Evolutionary conservation across 2,113 vertebrate genomes (phyloP).

Genomic region (Archilochus colubris): DNA sequence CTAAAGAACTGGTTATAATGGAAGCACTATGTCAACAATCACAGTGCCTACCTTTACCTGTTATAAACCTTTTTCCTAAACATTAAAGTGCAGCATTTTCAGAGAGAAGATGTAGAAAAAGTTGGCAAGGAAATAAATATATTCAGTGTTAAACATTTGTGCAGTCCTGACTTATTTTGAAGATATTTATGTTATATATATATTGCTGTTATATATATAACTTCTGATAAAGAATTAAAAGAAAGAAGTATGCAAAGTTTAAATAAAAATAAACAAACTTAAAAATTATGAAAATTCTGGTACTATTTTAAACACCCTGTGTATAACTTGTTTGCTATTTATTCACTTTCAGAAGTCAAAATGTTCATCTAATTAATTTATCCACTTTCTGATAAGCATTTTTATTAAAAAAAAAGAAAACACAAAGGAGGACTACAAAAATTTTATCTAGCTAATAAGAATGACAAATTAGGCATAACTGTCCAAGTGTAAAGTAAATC

Average conservation of each 20-base stretch:
- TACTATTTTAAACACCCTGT: background rate
- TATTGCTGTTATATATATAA: background rate
- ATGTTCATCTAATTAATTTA: background rate
- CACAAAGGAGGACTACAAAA: background rate
- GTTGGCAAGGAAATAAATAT: background rate
- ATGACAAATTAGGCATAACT: background rate
- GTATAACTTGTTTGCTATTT: background rate
- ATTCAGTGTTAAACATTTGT: background rate
- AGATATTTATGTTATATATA: background rate
- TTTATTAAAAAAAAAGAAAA: background rate
- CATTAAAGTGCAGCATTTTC: background rate
- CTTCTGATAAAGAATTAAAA: background rate
- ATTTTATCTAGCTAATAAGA: constrained; percentile 1
- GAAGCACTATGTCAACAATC: background rate
- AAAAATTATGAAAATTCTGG: rapidly evolving
- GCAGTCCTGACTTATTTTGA: background rate
- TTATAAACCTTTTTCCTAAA: background rate
- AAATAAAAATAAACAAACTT: background rate
- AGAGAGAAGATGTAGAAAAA: background rate
- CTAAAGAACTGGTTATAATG: background rate
- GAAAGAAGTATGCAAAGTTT: background rate
- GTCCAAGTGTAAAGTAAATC: constrained; percentile 9
- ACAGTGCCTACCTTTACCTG: rapidly evolving
- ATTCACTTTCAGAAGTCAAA: background rate
- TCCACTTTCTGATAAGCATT: background rate